Conservation (phyloP, 2,797 vertebrate genomes). For the Pangasius krempfi region DNA sequence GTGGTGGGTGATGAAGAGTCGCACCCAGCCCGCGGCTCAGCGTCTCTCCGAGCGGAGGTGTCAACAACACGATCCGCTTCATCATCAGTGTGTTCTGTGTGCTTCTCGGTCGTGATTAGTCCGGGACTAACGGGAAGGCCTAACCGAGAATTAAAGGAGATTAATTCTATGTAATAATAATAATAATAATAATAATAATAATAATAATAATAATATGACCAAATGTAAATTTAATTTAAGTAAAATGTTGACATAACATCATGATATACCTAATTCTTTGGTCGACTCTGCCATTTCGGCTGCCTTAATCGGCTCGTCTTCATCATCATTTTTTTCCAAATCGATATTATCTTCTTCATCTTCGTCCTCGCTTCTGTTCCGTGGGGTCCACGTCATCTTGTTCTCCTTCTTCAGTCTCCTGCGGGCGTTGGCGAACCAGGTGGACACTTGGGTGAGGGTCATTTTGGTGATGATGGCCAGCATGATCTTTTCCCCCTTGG, state of each 20-base stretch:
- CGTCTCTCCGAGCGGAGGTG: slow-evolving; percentile 78
- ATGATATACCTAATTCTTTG: slow-evolving; percentile 63
- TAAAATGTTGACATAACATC: background rate
- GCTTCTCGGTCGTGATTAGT: slow-evolving; percentile 50
- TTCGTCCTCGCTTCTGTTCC: slow-evolving; percentile 90
- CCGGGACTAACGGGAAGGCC: slow-evolving; percentile 50
- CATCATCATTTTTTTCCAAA: slow-evolving; percentile 87
- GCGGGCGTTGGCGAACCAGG: slow-evolving; percentile 68
- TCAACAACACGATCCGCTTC: slow-evolving; percentile 66
- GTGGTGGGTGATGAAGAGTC: slow-evolving; percentile 58
- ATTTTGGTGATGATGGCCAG: slow-evolving; percentile 68
- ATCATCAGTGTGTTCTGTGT: slow-evolving; percentile 58
- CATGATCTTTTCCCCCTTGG: slow-evolving; percentile 74
- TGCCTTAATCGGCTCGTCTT: slow-evolving; percentile 76
- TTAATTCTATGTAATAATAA: slow-evolving; percentile 23
- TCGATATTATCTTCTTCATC: slow-evolving; percentile 92
- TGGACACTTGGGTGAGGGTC: slow-evolving; percentile 69
- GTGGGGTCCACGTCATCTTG: slow-evolving; percentile 82
- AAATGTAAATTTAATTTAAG: background rate
- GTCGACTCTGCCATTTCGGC: slow-evolving; percentile 72
- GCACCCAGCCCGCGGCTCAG: slow-evolving; percentile 65
- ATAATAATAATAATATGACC: background rate
- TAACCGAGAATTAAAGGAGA: slow-evolving; percentile 41
- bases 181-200: slow-evolving; percentile 20
- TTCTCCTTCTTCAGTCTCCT: slow-evolving; percentile 70